Percentiles rank a stretch among this genome's conserved stretches.
These are phyloP conservation scores for Dendropsophus ebraccatus DNA, from an alignment of 2,113 vertebrate species.

Conservation along the genomic window DNA sequence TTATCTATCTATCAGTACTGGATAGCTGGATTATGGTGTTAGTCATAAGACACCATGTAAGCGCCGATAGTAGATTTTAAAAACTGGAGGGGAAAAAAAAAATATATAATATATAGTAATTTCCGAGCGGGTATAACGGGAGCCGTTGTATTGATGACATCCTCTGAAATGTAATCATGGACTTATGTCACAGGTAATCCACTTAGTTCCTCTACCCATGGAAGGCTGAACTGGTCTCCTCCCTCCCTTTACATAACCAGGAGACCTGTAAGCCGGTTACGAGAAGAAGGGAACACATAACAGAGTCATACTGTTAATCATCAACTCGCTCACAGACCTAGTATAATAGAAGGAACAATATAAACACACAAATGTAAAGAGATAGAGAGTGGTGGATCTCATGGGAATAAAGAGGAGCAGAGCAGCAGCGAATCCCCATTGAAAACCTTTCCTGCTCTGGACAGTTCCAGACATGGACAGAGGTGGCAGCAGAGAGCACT, in stretches of 20 bases:
- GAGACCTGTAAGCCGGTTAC: neutral
- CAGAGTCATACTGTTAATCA: neutral
- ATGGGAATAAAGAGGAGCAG: no score
- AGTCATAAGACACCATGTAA: neutral
- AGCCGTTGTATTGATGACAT: neutral
- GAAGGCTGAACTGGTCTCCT: conserved; percentile 7
- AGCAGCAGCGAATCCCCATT: no score
- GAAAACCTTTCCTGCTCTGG: no score
- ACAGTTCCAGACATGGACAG: no score
- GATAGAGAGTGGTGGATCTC: no score
- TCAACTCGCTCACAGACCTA: neutral
- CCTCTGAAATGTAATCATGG: neutral
- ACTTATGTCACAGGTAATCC: conserved; percentile 13
- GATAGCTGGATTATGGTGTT: no score
- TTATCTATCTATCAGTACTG: no score
- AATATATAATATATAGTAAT: neutral
- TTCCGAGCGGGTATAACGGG: neutral
- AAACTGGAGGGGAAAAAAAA: neutral
- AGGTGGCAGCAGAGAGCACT: no score
- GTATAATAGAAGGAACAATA: neutral
- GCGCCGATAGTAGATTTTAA: neutral
- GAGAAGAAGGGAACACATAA: neutral
- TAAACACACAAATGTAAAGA: neutral
- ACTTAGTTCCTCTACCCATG: neutral
- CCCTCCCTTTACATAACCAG: neutral